These are phyloP conservation scores for Encarsia formosa DNA, from an alignment of 2,888 invertebrate species.

Conservation along the genomic window DNA sequence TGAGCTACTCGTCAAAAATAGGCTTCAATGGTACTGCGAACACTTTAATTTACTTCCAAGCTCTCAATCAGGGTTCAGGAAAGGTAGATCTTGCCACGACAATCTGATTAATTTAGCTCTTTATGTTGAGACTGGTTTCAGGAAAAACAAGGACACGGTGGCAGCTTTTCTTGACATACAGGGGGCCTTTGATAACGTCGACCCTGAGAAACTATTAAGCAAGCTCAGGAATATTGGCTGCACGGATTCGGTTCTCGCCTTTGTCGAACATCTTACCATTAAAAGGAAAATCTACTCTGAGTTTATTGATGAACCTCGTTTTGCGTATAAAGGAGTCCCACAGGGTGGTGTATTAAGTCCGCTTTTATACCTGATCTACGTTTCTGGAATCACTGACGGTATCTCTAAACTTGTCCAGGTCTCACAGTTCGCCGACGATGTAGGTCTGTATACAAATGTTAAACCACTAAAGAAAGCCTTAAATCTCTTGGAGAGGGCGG, in stretches of 20 bases:
- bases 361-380: constrained; percentile 14
- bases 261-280: too few species aligned
- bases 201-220: too few species aligned
- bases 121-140: not conserved
- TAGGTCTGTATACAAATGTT: constrained; percentile 1
- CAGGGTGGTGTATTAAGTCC: too few species aligned
- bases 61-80: not conserved
- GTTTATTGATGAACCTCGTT: not conserved
- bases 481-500: too few species aligned
- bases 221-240: too few species aligned
- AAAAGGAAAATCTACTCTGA: too few species aligned
- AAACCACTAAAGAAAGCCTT: too few species aligned
- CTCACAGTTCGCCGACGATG: too few species aligned
- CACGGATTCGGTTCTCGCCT: too few species aligned
- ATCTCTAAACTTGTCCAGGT: too few species aligned
- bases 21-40: not conserved
- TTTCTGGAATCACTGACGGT: constrained; percentile 4
- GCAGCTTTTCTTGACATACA: not conserved
- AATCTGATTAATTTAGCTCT: not conserved
- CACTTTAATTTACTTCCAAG: not conserved
- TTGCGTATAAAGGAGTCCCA: constrained; percentile 15
- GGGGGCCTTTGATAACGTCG: not conserved
- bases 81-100: not conserved
- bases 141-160: not conserved
- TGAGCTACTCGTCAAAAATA: not conserved